Conservation (phyloP, 30 jellyfish, hydroid and myxozoan genomes). For the Euphysa ruthae region DNA sequence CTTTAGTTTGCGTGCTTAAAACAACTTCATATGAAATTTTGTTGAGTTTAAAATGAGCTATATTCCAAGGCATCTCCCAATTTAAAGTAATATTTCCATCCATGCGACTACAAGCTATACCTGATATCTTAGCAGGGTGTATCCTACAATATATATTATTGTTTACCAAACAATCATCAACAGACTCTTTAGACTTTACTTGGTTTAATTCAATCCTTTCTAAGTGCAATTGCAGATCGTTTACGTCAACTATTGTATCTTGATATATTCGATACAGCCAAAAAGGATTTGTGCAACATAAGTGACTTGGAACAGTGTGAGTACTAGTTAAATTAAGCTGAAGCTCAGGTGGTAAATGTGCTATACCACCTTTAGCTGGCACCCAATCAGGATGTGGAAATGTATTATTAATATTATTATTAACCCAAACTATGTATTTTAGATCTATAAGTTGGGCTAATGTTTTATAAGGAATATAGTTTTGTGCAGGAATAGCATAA, state of each 20-base stretch:
- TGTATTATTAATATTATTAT: slow-evolving; percentile 3
- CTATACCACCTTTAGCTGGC: slow-evolving; percentile 58
- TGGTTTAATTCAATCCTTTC: not conserved
- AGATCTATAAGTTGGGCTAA: slow-evolving; percentile 34
- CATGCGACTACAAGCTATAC: not conserved
- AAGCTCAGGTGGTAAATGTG: slow-evolving; percentile 27
- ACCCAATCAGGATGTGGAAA: slow-evolving; percentile 50
- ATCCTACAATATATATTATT: not conserved
- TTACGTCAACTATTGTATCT: slow-evolving; percentile 73
- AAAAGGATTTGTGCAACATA: slow-evolving; percentile 71
- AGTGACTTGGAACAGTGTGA: slow-evolving; percentile 40
- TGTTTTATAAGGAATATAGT: slow-evolving; percentile 76
- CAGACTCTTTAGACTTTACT: not conserved
- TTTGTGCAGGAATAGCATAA: slow-evolving; percentile 59
- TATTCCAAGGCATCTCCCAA: slow-evolving; percentile 5
- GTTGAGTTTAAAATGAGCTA: not conserved
- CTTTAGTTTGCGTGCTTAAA: too few relatives aligned
- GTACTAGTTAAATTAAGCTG: slow-evolving; percentile 30
- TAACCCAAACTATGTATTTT: slow-evolving; percentile 63
- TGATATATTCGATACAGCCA: slow-evolving; percentile 85
- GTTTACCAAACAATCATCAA: not conserved
- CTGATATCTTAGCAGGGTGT: not conserved
- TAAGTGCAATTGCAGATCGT: slow-evolving; percentile 1
- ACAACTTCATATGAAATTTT: not conserved
- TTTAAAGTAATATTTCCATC: not conserved